A percentile compares a stretch with the other conserved stretches of the same genome.
phyloP scores from a whole-genome alignment of 2,113 vertebrate genomes.

The Stegastes partitus region DNA sequence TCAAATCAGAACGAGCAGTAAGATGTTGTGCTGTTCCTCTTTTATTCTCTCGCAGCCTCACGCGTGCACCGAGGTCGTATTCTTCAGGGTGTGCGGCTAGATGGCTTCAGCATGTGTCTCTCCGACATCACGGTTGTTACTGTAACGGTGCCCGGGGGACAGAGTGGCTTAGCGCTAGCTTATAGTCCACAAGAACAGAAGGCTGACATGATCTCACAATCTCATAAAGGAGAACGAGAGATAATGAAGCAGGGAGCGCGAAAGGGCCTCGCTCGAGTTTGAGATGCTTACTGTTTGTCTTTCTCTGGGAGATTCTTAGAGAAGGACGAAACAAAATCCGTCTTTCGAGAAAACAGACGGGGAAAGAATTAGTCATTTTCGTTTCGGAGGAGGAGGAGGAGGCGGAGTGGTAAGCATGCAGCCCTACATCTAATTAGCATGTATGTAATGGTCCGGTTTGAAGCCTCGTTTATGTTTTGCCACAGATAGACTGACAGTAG shows the following conservation, averaged over 20 bases:
- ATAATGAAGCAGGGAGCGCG: conserved; percentile 27
- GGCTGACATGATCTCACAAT: conserved; percentile 43
- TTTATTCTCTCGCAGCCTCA: conserved; percentile 9
- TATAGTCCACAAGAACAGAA: conserved; percentile 38
- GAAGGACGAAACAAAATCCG: neutral
- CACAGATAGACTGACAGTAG: conserved; percentile 14
- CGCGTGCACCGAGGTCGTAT: neutral
- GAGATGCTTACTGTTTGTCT: neutral
- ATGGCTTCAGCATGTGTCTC: conserved; percentile 46
- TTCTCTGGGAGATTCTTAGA: neutral
- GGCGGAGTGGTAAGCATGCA: too few relatives aligned
- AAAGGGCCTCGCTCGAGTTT: neutral
- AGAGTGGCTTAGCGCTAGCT: conserved; percentile 34
- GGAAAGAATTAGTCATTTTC: neutral
- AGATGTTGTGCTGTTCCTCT: neutral
- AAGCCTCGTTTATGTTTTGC: conserved; percentile 15
- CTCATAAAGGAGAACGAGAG: conserved; percentile 27
- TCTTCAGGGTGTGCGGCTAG: neutral
- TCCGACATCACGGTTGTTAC: conserved; percentile 22
- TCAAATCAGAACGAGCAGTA: neutral
- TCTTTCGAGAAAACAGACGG: neutral
- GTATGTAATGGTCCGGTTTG: conserved; percentile 17
- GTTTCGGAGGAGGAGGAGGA: too few relatives aligned
- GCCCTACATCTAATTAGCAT: conserved; percentile 40
- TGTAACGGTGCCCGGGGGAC: conserved; percentile 36